These are phyloP conservation scores for Pseudachorutes palmiensis DNA, from an alignment of 1,140 invertebrate species.

Conservation along the genomic window DNA sequence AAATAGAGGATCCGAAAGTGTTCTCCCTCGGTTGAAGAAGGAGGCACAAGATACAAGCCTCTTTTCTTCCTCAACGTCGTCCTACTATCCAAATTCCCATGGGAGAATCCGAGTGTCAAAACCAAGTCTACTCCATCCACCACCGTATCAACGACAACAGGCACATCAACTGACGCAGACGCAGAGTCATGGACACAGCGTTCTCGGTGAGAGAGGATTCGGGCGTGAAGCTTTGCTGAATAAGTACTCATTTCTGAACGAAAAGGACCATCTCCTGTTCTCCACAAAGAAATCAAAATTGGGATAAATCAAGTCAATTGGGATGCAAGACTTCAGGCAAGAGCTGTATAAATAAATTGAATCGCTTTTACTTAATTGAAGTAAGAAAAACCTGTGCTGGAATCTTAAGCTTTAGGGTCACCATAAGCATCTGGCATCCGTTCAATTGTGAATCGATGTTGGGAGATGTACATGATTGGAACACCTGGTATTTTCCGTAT, in stretches of 20 bases:
- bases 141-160: background rate
- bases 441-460: constrained; percentile 90
- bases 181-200: no score
- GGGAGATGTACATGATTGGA: constrained; percentile 93
- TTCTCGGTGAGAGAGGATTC: no score
- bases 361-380: no score
- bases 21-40: background rate
- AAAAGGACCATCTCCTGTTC: background rate
- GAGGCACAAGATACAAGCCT: background rate
- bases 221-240: background rate
- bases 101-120: background rate
- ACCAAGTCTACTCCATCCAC: background rate
- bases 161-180: background rate
- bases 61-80: background rate
- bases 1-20: background rate
- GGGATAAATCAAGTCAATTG: background rate
- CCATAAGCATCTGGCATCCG: constrained; percentile 98
- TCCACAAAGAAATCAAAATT: background rate
- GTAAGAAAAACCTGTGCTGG: no score
- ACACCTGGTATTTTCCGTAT: constrained; percentile 98
- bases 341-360: background rate
- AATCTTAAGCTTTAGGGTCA: constrained; percentile 51
- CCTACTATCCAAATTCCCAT: background rate
- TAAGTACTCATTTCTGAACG: background rate
- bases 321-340: no score